Evolutionary conservation across 2,888 invertebrate species (phyloP), one percentile per base, ranked within the genome.

Genomic region (Cecidostiba fungosa): DNA sequence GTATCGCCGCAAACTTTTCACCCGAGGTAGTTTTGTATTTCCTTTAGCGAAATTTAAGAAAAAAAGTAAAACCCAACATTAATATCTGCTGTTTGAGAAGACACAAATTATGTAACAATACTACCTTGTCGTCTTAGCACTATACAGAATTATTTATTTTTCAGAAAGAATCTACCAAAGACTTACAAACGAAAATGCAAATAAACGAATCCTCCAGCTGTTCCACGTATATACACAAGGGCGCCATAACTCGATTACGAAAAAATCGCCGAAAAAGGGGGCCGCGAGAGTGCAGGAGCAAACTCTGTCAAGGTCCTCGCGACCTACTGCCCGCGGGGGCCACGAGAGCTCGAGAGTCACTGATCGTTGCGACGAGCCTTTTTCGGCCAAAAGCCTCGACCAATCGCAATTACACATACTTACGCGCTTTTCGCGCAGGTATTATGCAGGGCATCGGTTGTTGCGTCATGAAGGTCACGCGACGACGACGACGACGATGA

Each of bases 311-410:
- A 84, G 84, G 79, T 76, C 77, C 32, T n/a, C 3, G 23, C 59
- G 84, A 85, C 84, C 84, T 85, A 85, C 80, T 85, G 84, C 59
- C 80, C 80, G 23, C 43, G 54, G 59, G 59, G 69, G 50, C 50
- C 69, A 8, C 36, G 47, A 12, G 43, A 2, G 29, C 36, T 43
- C 32, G 2, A 36, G 43, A 59, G n/a, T 80, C 59, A 43, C 77
- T 66, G 26, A 29, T 26, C 39, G 43, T 29, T 19, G 14, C 39
- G 36, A 43, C 77, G 39, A 62, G 50, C 80, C 84, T 80, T 84
- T 84, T 79, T 80, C 80, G 84, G 84, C 32, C 43, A 39, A 70
- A 76, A 76, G 59, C 69, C 76, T 79, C 69, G 69, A 39, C 36
- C 36, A 12, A n/a, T 79, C 62, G 73, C 43, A 47, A 82, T 83